phyloP scores from a whole-genome alignment of 2,888 invertebrate species.

The Nysson spinosus region DNA sequence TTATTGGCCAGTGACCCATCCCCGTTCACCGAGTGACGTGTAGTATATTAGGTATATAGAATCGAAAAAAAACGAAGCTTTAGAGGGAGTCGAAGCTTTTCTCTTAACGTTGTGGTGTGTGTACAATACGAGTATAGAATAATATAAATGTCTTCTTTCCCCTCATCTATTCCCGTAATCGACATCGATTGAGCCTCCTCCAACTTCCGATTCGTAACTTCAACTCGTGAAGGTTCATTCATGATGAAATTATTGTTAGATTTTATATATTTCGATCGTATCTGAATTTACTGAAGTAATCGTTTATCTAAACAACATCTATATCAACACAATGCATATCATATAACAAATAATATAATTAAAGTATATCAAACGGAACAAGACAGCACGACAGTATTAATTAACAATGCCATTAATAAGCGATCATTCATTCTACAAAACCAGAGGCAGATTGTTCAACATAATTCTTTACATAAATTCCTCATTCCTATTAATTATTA shows the following conservation, averaged over 20 bases:
- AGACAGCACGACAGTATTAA: no score
- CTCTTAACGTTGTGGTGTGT: constrained; percentile 43
- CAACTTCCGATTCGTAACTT: no score
- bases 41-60: constrained; percentile 48
- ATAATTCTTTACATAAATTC: background rate
- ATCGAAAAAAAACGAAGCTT: constrained; percentile 41
- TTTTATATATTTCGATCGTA: no score
- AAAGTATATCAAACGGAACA: no score
- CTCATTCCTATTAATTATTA: background rate
- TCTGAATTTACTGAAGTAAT: no score
- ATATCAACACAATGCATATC: no score
- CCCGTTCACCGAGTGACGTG: constrained; percentile 58
- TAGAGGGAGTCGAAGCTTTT: constrained; percentile 51
- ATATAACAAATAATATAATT: no score
- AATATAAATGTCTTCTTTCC: constrained; percentile 31
- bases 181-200: constrained; percentile 12
- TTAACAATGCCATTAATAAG: no score
- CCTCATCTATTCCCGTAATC: background rate
- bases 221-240: no score
- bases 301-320: no score
- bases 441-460: background rate
- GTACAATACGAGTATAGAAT: constrained; percentile 51
- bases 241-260: no score
- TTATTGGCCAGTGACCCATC: constrained; percentile 58
- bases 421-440: no score